phyloP scores from a whole-genome alignment of 2,797 vertebrate genomes.

The Phaenicophaeus curvirostris region DNA sequence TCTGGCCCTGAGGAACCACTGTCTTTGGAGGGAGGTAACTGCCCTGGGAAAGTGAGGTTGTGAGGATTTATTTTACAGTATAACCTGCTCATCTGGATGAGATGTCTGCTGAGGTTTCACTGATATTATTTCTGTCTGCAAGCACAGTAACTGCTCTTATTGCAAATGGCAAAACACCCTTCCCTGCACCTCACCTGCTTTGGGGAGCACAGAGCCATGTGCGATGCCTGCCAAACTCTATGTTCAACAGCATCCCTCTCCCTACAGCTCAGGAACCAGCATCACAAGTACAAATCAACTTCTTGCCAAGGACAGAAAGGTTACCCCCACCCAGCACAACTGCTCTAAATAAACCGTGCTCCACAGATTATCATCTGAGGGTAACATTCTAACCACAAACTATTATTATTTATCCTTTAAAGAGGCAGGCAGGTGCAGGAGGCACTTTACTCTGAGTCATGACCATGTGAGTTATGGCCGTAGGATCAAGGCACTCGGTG shows the following conservation, averaged over 20 bases:
- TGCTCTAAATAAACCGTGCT: conserved; percentile 24
- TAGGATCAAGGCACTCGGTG: neutral
- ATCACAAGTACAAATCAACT: neutral
- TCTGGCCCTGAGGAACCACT: neutral
- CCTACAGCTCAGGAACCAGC: fast-evolving
- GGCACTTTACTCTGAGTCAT: neutral
- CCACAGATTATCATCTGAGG: conserved; percentile 33
- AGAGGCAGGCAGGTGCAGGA: conserved; percentile 16
- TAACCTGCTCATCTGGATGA: neutral
- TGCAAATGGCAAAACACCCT: neutral
- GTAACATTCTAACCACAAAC: conserved; percentile 38
- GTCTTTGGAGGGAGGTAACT: neutral
- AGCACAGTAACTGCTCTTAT: fast-evolving
- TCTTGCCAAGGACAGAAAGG: neutral
- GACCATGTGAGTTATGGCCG: neutral
- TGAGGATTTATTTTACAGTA: neutral
- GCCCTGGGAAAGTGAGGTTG: neutral
- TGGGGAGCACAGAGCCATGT: fast-evolving
- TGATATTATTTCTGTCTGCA: neutral
- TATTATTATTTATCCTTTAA: conserved; percentile 39
- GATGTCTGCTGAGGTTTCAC: neutral
- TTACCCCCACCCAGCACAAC: neutral
- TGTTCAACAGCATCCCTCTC: fast-evolving
- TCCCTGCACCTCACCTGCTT: fast-evolving
- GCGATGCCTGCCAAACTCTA: neutral